A percentile compares a stretch with the other conserved stretches of the same genome.
Evolutionary conservation across 30 jellyfish, hydroid and myxozoan genomes (phyloP).

Genomic region (Turritopsis rubra): DNA sequence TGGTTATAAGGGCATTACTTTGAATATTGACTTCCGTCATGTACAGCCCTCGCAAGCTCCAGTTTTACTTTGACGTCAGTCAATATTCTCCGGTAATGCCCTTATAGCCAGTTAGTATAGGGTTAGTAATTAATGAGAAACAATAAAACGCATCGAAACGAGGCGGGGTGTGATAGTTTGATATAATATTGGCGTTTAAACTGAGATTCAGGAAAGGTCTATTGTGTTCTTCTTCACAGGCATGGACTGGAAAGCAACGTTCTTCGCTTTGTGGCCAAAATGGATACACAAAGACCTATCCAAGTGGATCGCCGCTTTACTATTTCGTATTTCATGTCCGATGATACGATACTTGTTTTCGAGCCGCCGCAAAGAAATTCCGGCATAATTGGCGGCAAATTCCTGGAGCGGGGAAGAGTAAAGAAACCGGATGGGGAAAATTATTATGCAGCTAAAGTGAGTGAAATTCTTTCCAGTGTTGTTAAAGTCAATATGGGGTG

Average conservation of each 20-base stretch:
- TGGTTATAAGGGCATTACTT: too few species aligned
- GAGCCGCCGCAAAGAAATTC: constrained; percentile 97
- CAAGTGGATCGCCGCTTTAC: constrained; percentile 85
- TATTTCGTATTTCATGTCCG: constrained; percentile 86
- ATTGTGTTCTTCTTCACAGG: constrained; percentile 30
- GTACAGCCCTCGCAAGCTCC: too few species aligned
- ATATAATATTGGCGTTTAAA: too few species aligned
- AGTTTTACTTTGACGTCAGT: too few species aligned
- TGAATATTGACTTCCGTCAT: too few species aligned
- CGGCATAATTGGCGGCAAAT: constrained; percentile 95
- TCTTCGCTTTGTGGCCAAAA: constrained; percentile 80
- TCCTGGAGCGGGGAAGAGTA: constrained; percentile 78
- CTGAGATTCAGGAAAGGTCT: too few species aligned
- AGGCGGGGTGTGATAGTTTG: too few species aligned
- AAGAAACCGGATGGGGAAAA: constrained; percentile 71
- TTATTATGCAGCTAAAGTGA: constrained; percentile 81
- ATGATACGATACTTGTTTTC: constrained; percentile 79
- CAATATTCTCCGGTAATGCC: too few species aligned
- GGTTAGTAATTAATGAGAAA: too few species aligned
- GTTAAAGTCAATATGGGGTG: neutral
- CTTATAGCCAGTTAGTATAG: too few species aligned
- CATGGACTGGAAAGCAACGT: constrained; percentile 92
- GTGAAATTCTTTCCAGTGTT: neutral
- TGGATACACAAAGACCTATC: constrained; percentile 81
- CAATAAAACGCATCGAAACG: too few species aligned